Evolutionary conservation across 2,113 vertebrate genomes (phyloP).

Genomic region (Falcunculus frontatus): DNA sequence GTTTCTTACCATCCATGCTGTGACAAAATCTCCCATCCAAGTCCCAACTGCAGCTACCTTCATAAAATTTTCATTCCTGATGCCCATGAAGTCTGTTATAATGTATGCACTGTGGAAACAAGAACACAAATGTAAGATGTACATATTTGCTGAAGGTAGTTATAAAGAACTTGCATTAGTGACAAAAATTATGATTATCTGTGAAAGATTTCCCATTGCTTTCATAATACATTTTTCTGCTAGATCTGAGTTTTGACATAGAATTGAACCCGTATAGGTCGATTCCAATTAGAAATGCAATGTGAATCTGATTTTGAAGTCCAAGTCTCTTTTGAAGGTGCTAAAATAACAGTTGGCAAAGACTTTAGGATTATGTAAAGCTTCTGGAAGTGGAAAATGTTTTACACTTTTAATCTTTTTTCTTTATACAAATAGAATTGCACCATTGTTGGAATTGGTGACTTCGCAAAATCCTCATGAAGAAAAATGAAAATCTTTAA

Average conservation of each 20-base stretch:
- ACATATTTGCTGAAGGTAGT: background rate
- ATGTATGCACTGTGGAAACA: constrained; percentile 84
- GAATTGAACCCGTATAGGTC: background rate
- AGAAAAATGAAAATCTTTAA: background rate
- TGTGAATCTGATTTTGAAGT: background rate
- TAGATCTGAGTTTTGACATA: background rate
- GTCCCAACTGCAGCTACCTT: constrained; percentile 96
- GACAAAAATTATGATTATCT: background rate
- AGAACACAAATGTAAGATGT: constrained; percentile 49
- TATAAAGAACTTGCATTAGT: background rate
- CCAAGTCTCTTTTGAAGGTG: background rate
- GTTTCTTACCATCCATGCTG: constrained; percentile 96
- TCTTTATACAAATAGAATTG: background rate
- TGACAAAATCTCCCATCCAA: constrained; percentile 99
- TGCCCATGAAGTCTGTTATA: constrained; percentile 97
- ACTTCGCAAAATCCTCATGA: background rate
- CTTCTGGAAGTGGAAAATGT: background rate
- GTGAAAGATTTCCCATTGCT: background rate
- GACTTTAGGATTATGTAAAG: background rate
- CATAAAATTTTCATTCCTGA: constrained; percentile 98
- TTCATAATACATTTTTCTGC: background rate
- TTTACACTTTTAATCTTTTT: constrained; percentile 15
- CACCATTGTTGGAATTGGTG: background rate
- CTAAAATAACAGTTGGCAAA: background rate
- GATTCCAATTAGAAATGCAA: constrained; percentile 13